Evolutionary conservation across 1,140 invertebrate genomes (phyloP), one percentile per base, ranked within the genome.

Genomic region (Galleria mellonella): DNA sequence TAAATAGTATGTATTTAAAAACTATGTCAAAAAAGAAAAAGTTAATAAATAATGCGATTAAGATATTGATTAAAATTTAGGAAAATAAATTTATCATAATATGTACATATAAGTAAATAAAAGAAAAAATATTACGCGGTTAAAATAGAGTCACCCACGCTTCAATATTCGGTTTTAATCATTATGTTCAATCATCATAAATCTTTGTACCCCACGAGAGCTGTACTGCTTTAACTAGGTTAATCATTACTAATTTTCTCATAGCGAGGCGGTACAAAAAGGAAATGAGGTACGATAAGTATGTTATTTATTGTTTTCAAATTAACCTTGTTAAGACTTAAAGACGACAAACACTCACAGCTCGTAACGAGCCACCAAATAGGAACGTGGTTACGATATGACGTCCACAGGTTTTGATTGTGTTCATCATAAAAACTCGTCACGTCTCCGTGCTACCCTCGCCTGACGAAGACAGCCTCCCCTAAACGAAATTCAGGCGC

Each of bases 351-450:
- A 53, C 58, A 63, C 62, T 48, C 60, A 63, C 62, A 50, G 10
- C 32, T 3, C 17, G 17, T 47, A 58, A 58, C 37, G 54, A 71
- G 54, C 47, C 51, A 52, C 47, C 42, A 61, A 61, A 56, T 48
- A 62, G 42, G 44, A 48, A 55, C 51, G 50, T 43, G 55, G 56
- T 36, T 47, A 23, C 43, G 43, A 55, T 51, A 51, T 57, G 55
- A 48, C 56, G 38, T 60, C 61, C 47, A 53, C 53, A 23, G 47
- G 40, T 51, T 51, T 58, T 73, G 67, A 72, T 73, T 71, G 58
- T 71, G 55, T 61, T 69, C 51, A 72, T 72, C 53, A 52, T 62
- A 62, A 51, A 75, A 69, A 62, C 66, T 51, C 43, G 55, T 67
- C 72, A 76, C 69, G 72, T 71, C 36, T 47, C 32, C 15, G 12